Evolutionary conservation across 2,797 vertebrate genomes (phyloP).

Genomic region (Pipistrellus pipistrellus): DNA sequence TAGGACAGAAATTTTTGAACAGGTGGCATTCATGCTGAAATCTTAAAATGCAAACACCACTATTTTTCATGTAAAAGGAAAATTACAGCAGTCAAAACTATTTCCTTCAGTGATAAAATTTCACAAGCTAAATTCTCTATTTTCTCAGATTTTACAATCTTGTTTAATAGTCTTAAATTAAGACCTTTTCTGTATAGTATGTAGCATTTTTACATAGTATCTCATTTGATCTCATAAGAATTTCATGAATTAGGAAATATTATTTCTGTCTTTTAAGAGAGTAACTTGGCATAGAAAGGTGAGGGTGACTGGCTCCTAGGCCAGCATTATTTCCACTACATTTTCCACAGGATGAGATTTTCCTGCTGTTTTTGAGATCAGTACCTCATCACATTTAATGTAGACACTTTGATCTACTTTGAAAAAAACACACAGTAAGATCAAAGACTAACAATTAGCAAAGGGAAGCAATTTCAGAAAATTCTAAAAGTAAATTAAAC

Average conservation of each 20-base stretch:
- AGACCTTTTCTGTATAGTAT: neutral
- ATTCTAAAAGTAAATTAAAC: neutral
- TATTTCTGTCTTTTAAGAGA: neutral
- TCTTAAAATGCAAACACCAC: neutral
- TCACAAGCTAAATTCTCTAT: neutral
- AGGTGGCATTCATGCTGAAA: neutral
- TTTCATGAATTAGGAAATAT: neutral
- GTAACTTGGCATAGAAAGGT: neutral
- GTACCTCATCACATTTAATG: neutral
- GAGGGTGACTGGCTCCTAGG: neutral
- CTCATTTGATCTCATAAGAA: neutral
- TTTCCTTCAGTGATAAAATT: neutral
- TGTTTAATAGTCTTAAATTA: neutral
- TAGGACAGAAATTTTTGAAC: neutral
- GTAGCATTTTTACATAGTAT: neutral
- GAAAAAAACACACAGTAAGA: neutral
- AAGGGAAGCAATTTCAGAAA: neutral
- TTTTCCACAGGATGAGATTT: neutral
- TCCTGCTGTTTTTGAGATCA: neutral
- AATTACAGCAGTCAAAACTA: neutral
- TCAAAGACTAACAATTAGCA: neutral
- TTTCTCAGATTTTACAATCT: conserved; percentile 5
- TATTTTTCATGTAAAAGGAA: conserved; percentile 7
- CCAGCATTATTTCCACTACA: neutral
- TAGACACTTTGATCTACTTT: neutral